Conservation (phyloP, 2,797 vertebrate genomes). For the Acanthurus tractus region DNA sequence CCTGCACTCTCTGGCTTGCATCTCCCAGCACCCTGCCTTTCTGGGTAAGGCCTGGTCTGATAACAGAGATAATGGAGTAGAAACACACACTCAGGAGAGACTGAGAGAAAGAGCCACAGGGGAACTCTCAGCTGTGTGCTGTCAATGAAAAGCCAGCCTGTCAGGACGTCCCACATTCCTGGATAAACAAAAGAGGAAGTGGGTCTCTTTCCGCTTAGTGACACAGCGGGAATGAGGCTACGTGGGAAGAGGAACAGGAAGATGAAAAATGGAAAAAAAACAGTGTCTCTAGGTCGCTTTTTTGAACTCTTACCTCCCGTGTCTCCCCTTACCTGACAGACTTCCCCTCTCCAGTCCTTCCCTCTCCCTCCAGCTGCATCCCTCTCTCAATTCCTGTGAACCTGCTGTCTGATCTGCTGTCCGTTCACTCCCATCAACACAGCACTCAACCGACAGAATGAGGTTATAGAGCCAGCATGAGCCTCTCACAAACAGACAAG, state of each 20-base stretch:
- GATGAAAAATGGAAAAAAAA: conserved; percentile 13
- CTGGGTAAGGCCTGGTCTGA: conserved; percentile 60
- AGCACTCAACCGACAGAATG: conserved; percentile 73
- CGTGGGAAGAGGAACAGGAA: conserved; percentile 28
- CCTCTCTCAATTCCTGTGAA: conserved; percentile 40
- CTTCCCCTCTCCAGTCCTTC: conserved; percentile 20
- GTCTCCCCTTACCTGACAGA: conserved; percentile 27
- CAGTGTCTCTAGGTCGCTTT: conserved; percentile 7
- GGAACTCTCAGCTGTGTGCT: conserved; percentile 73
- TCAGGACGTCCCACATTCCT: conserved; percentile 82
- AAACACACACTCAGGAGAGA: conserved; percentile 32
- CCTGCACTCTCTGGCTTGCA: conserved; percentile 39
- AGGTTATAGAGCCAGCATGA: conserved; percentile 65
- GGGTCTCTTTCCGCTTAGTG: conserved; percentile 58
- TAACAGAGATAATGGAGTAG: conserved; percentile 68
- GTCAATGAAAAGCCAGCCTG: conserved; percentile 73
- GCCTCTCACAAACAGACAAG: conserved; percentile 18
- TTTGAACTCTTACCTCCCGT: conserved; percentile 27
- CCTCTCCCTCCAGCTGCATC: conserved; percentile 22
- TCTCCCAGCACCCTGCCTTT: conserved; percentile 43
- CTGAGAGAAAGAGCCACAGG: conserved; percentile 56
- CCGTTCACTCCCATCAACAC: conserved; percentile 53
- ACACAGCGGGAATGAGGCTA: conserved; percentile 54
- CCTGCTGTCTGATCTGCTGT: conserved; percentile 63
- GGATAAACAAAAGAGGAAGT: conserved; percentile 78